phyloP scores from a whole-genome alignment of 2,797 vertebrate species.

The Tadarida brasiliensis region DNA sequence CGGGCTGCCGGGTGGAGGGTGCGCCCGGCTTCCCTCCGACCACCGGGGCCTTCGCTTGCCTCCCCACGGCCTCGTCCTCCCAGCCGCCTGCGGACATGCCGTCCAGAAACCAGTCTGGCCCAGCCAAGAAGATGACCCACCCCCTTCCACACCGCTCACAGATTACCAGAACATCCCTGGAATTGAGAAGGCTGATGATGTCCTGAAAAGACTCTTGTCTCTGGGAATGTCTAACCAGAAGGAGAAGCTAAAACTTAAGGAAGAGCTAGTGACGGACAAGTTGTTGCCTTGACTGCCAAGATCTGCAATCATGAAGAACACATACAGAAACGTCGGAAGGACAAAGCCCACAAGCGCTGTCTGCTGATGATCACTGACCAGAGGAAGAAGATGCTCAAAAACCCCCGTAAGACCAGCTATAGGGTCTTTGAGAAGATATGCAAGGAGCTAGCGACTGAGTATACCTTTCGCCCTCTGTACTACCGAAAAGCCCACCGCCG shows the following conservation, averaged over 20 bases:
- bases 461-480: constrained; percentile 91
- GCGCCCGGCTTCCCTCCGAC: too few relatives aligned
- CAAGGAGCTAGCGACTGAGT: constrained; percentile 92
- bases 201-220: constrained; percentile 94
- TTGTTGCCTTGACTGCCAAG: too few relatives aligned
- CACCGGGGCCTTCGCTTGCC: too few relatives aligned
- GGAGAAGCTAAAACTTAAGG: too few relatives aligned
- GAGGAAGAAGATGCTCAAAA: constrained; percentile 92
- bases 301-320: too few relatives aligned
- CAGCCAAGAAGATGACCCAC: constrained; percentile 93
- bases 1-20: too few relatives aligned
- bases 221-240: too few relatives aligned
- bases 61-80: too few relatives aligned
- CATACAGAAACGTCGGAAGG: too few relatives aligned
- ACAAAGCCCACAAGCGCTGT: constrained; percentile 89
- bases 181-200: constrained; percentile 91
- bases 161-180: constrained; percentile 91
- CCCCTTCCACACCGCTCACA: constrained; percentile 90
- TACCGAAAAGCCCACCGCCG: constrained; percentile 89
- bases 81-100: too few relatives aligned
- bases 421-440: constrained; percentile 93
- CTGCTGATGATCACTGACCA: constrained; percentile 94
- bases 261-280: too few relatives aligned
- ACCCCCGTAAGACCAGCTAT: constrained; percentile 91
- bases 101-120: constrained; percentile 82